These are phyloP conservation scores for Cryptus armator DNA, from an alignment of 2,888 invertebrate species.

Conservation along the genomic window DNA sequence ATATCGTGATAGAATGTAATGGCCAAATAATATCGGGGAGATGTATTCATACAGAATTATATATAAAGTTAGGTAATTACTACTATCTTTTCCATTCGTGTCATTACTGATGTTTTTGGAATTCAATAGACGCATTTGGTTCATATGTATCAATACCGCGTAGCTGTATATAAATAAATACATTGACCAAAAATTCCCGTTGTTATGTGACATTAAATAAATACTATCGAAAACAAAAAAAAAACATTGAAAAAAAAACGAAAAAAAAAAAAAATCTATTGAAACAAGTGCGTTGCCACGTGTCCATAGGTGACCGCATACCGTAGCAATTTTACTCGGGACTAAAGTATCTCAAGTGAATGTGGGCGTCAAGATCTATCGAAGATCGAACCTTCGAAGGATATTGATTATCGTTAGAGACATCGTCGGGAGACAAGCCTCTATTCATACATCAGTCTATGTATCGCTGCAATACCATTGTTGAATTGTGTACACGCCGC, in stretches of 20 bases:
- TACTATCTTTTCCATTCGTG: too few species aligned
- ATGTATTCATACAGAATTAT: too few species aligned
- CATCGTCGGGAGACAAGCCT: slow-evolving; percentile 29
- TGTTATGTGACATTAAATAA: background rate
- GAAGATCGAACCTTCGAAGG: slow-evolving; percentile 44
- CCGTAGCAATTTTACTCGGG: background rate
- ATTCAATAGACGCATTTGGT: too few species aligned
- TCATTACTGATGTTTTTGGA: too few species aligned
- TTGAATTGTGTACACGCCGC: slow-evolving; percentile 50
- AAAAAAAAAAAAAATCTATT: background rate
- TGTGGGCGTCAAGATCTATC: slow-evolving; percentile 20
- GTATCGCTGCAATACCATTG: slow-evolving; percentile 37
- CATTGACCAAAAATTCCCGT: too few species aligned
- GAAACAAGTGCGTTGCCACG: slow-evolving; percentile 6
- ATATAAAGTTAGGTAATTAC: too few species aligned
- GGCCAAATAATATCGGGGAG: too few species aligned
- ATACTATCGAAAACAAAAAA: background rate
- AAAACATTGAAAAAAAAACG: background rate
- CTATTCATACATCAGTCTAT: slow-evolving; percentile 10
- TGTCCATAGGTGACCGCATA: background rate
- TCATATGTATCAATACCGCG: too few species aligned
- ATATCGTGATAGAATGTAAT: too few species aligned
- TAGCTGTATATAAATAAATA: background rate
- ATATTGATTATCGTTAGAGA: slow-evolving; percentile 35
- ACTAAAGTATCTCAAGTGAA: slow-evolving; percentile 2